These are phyloP conservation scores for Sciurus niger DNA, from an alignment of 2,113 vertebrate species.

Conservation along the genomic window DNA sequence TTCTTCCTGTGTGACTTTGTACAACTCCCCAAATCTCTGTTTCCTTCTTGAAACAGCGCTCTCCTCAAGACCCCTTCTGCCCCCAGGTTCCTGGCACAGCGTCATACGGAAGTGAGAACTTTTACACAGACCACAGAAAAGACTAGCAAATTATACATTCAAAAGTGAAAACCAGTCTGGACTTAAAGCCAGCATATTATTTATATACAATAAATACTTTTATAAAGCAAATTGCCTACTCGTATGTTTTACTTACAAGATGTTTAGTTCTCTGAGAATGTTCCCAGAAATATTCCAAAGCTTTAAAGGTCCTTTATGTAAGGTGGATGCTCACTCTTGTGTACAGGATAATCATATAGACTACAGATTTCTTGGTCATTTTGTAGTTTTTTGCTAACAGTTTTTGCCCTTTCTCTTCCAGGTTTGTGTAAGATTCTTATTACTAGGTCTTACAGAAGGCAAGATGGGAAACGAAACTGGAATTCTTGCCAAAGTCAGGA, in stretches of 20 bases:
- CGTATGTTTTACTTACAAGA: neutral
- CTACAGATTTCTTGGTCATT: neutral
- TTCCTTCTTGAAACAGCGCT: neutral
- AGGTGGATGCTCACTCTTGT: neutral
- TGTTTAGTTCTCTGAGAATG: constrained; percentile 8
- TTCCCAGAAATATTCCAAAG: neutral
- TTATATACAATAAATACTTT: neutral
- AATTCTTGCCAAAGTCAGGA: neutral
- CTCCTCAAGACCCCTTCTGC: neutral
- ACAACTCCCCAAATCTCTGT: neutral
- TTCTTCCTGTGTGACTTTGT: neutral
- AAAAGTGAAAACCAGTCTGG: neutral
- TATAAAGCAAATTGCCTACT: neutral
- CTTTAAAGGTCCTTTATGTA: neutral
- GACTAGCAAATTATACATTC: neutral
- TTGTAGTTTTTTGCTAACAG: neutral
- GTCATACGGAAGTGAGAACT: neutral
- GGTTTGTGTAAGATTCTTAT: neutral
- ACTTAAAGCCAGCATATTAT: neutral
- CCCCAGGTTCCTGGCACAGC: neutral
- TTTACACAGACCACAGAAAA: neutral
- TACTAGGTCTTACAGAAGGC: neutral
- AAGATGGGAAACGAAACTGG: neutral
- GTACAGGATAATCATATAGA: neutral
- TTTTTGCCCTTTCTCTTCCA: neutral